Base-by-base conservation (phyloP, 2,888 invertebrate genomes). In the Branchinecta sandiegonensis region DNA sequence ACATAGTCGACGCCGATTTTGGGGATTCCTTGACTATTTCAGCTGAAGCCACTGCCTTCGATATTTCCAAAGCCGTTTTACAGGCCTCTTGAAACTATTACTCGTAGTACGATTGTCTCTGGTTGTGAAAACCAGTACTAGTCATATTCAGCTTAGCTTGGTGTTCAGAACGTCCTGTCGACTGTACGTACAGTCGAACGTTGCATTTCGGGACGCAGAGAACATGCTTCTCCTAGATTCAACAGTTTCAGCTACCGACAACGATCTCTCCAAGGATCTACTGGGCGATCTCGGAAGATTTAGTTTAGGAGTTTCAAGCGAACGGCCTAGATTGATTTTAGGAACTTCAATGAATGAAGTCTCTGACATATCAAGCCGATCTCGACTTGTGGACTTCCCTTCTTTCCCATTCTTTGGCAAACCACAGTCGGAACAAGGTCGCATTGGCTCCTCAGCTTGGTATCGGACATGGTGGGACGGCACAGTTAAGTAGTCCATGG, bases 391-490 rank as follows among this genome's bases (percentile, higher is more conserved):
- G 8, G 14, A 23, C 8, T n/a, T 56, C 23, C 14, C n/a, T 9
- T 56, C 63, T 23, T 56, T 56, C 63, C 23, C 14, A 37, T 37
- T 37, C 63, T 56, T 56, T 10, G 63, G 63, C 14, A 56, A 23
- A 10, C 63, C 63, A 23, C 63, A 56, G 9, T 56, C 63, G n/a
- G 63, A 56, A 23, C 63, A 56, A 17, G 63, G 63, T 56, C 63
- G n/a, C 63, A 56, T 56, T 17, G 63, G 63, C 63, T 56, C 63
- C 63, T 56, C 63, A 56, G 23, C 23, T 56, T 56, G 63, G 23
- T 56, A 23, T 23, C 63, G n/a, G 14, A 56, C 23, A 56, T n/a
- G n/a, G 11, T 56, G 63, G n/a, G 63, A 56, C 23, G 63, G 63
- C 9, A 56, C 63, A 8, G 63, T 56, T 23, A 56, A 23, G 63